Evolutionary conservation across 2,797 vertebrate species (phyloP), one percentile per base, ranked within the genome.

Genomic region (Erpetoichthys calabaricus): DNA sequence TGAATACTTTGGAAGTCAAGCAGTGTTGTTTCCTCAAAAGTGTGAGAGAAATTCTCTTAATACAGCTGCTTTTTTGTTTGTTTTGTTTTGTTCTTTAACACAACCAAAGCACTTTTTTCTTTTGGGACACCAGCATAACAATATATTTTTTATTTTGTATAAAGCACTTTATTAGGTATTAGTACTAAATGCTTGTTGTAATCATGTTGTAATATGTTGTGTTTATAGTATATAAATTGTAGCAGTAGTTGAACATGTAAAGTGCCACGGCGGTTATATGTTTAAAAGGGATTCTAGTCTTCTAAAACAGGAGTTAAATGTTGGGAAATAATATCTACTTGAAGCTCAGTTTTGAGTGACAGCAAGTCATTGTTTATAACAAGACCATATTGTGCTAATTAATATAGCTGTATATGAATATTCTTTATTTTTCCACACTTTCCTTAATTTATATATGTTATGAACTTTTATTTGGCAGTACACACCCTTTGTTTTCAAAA

Each of bases 121-220:
- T 53, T 53, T 25, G 25, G 25, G 25, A 59, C 8, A 53, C 41
- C 59, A 64, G 25, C 43, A 41, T 46, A 53, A 8, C 57, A 59
- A 51, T 45, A 60, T 59, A 25, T 25, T 58, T 57, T 51, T 10
- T 51, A 8, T 58, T 67, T 69, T 76, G 78, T 76, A 79, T 80
- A 71, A 70, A 82, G 88, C 90, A 91, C 89, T 91, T 91, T 90
- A 85, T 45, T 44, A 78, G 54, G 77, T 76, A 65, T 71, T 59
- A 73, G 80, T 65, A 64, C 73, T 77, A 79, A 77, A 72, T 70
- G 72, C 79, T 79, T 80, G n/a, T n/a, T n/a, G n/a, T n/a, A n/a
- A n/a, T n/a, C 66, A 68, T 80, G 80, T 62, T 75, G 69, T 73
- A 73, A 74, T 66, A 63, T 68, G 75, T 68, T 50, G 47, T 45